A percentile compares a stretch with the other conserved stretches of the same genome.
These are phyloP conservation scores for Tyto alba DNA, from an alignment of 2,113 vertebrate genomes.

Conservation along the genomic window DNA sequence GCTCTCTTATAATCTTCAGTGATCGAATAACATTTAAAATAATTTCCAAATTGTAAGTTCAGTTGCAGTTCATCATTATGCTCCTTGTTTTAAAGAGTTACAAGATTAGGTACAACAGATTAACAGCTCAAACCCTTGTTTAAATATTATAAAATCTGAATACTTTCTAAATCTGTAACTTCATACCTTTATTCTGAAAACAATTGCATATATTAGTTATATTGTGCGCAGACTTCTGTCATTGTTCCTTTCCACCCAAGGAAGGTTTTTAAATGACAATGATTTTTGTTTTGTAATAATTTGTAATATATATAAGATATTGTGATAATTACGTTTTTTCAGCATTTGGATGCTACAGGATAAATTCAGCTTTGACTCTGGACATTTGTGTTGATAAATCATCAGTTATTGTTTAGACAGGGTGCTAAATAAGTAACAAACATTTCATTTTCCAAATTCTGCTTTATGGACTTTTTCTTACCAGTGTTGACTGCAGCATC, in stretches of 20 bases:
- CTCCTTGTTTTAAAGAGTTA: neutral
- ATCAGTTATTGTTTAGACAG: neutral
- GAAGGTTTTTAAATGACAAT: neutral
- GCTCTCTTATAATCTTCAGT: neutral
- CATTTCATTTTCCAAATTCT: neutral
- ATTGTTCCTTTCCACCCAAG: neutral
- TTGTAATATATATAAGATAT: neutral
- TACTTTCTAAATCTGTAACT: neutral
- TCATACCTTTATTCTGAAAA: neutral
- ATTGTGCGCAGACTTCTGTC: neutral
- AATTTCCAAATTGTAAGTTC: neutral
- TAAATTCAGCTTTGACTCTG: neutral
- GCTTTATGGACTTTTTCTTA: neutral
- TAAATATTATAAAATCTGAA: neutral
- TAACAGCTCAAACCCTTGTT: neutral
- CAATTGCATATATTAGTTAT: neutral
- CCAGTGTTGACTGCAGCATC: neutral
- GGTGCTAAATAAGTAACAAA: neutral
- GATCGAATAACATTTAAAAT: neutral
- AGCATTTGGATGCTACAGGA: neutral
- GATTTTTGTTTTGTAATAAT: neutral
- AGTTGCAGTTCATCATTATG: neutral
- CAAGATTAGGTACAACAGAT: neutral
- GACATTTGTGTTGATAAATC: neutral
- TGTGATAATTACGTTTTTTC: neutral